Conservation (phyloP, 1,140 invertebrate genomes). For the Pinna nobilis region DNA sequence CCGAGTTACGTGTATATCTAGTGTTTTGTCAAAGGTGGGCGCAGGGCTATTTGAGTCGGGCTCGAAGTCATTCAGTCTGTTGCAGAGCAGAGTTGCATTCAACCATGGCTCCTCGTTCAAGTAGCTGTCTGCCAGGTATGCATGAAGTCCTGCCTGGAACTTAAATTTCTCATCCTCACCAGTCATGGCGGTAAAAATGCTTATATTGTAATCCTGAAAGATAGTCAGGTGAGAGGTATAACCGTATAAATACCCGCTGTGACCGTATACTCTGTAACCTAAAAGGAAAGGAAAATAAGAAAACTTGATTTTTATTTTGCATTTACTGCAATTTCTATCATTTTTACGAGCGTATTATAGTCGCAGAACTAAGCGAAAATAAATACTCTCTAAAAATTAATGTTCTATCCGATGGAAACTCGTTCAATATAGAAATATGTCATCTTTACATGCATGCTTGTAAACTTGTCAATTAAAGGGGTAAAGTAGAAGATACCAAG, state of each 20-base stretch:
- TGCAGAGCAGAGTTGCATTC: conserved; percentile 45
- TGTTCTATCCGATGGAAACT: too few species aligned
- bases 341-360: too few species aligned
- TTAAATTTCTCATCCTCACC: conserved; percentile 43
- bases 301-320: too few species aligned
- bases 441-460: too few species aligned
- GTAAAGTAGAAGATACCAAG: too few species aligned
- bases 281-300: neutral
- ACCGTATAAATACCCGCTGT: conserved; percentile 48
- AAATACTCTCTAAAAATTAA: too few species aligned
- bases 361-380: too few species aligned
- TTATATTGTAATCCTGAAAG: conserved; percentile 42
- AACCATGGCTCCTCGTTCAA: conserved; percentile 49
- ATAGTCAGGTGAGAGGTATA: conserved; percentile 49
- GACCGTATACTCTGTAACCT: conserved; percentile 45
- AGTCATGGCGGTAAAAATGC: conserved; percentile 53
- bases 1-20: neutral
- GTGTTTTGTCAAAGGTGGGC: neutral
- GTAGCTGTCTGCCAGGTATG: conserved; percentile 44
- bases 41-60: neutral
- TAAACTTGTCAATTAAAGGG: too few species aligned
- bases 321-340: too few species aligned
- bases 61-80: conserved; percentile 48
- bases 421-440: too few species aligned
- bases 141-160: conserved; percentile 41